These are phyloP conservation scores for Hephaestus fuliginosus DNA, from an alignment of 2,797 vertebrate species.

Conservation along the genomic window DNA sequence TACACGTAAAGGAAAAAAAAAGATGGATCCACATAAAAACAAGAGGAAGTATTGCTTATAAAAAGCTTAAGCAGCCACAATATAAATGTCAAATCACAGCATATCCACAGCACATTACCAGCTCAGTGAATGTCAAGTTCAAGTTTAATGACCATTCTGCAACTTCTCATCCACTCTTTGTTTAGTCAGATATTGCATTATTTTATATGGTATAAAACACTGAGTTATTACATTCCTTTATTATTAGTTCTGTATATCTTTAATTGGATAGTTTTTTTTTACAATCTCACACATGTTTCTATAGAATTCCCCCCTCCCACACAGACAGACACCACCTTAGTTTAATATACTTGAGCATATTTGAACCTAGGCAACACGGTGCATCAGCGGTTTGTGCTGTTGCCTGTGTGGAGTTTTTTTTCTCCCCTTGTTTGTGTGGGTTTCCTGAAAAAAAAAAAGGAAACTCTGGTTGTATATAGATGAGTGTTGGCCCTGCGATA, in stretches of 20 bases:
- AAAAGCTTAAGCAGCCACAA: conserved; percentile 10
- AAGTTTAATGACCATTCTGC: conserved; percentile 40
- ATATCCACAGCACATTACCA: conserved; percentile 37
- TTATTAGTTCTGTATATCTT: not conserved
- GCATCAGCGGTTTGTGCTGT: not conserved
- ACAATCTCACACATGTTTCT: not conserved
- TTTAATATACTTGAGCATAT: conserved; percentile 7
- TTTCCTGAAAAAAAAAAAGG: not conserved
- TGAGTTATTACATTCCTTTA: conserved; percentile 19
- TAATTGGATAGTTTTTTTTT: conserved; percentile 23
- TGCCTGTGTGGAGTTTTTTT: not conserved
- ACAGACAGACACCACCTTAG: not conserved
- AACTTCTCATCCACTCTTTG: conserved; percentile 16
- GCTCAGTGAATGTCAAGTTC: conserved; percentile 51
- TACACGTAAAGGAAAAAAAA: conserved; percentile 10
- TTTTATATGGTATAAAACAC: conserved; percentile 32
- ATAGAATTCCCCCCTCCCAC: no score
- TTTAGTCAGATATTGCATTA: conserved; percentile 40
- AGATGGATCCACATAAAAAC: conserved; percentile 6
- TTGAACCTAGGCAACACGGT: not conserved
- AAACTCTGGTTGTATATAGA: not conserved
- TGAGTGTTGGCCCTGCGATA: not conserved
- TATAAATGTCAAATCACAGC: conserved; percentile 58
- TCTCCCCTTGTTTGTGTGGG: not conserved
- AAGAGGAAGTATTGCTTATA: conserved; percentile 25